These are phyloP conservation scores for Limnodromus scolopaceus DNA, from an alignment of 2,797 vertebrate genomes.

Conservation along the genomic window DNA sequence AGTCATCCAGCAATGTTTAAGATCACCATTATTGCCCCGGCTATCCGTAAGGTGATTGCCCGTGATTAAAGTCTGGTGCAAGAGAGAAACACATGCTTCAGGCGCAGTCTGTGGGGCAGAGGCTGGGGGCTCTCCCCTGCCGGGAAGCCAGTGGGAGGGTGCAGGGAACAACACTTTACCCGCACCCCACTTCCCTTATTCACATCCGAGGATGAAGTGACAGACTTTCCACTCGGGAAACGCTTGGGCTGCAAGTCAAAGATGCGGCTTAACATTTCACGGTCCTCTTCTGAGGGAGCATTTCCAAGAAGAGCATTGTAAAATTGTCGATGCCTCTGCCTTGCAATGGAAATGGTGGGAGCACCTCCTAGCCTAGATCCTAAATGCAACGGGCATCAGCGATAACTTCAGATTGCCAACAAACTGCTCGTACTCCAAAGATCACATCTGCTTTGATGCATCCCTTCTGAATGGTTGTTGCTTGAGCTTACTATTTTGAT, in stretches of 20 bases:
- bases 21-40: slow-evolving; percentile 27
- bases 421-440: neutral
- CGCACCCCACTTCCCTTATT: neutral
- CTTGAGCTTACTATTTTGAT: slow-evolving; percentile 19
- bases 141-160: neutral
- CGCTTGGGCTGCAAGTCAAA: neutral
- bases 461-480: neutral
- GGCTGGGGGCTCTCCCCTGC: neutral
- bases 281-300: neutral
- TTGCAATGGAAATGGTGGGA: neutral
- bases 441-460: neutral
- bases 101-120: neutral
- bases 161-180: neutral
- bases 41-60: neutral
- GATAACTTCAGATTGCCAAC: neutral
- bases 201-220: rapidly evolving
- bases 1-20: slow-evolving; percentile 39
- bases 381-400: neutral
- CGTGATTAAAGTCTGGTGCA: neutral
- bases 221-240: neutral
- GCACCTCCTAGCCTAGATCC: neutral
- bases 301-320: neutral
- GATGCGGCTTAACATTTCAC: rapidly evolving
- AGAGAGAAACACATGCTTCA: neutral
- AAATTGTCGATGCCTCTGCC: neutral